Base-by-base conservation (phyloP, 2,888 invertebrate species). In the Leucoma salicis region DNA sequence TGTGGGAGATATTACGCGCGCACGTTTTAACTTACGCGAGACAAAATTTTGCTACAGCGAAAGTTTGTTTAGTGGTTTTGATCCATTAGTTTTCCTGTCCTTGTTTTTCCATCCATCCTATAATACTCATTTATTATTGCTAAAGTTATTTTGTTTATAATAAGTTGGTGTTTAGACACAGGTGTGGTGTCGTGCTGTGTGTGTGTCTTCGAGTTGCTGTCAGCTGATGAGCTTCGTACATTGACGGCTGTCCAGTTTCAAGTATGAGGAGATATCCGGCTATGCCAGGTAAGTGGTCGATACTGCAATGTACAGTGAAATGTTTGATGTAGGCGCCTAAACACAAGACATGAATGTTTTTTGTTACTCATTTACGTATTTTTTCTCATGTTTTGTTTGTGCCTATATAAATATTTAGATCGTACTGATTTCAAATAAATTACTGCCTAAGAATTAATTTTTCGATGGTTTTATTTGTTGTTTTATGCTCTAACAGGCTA, bases 261-360 rank as follows among this genome's bases (percentile, higher is more conserved):
- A 69, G 53, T 36, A 88, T 88, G 88, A 80, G 78, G 62, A 74
- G 76, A 66, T 85, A 87, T 57, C 68, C 76, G 56, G 73, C 83
- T 52, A 60, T 81, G 59, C 82, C 88, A 88, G 88, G 88, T 87
- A 62, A 52, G 69, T 29, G 6, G n/a, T 11, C 13, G 14, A 29
- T 4, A 13, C 16, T 6, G 8, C 1, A 21, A 21, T 3, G n/a
- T 21, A 5, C 6, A 21, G 21, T 35, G 35, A 35, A 12, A 18
- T 15, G 42, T 36, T 39, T n/a, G n/a, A n/a, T n/a, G n/a, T n/a
- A n/a, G 44, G n/a, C n/a, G n/a, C n/a, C n/a, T n/a, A n/a, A n/a
- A n/a, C n/a, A n/a, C n/a, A n/a, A n/a, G n/a, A n/a, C n/a, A n/a
- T n/a, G n/a, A n/a, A n/a, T n/a, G n/a, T n/a, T n/a, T n/a, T n/a